Evolutionary conservation across 2,888 invertebrate species (phyloP).

Genomic region (Diarsia rubi): DNA sequence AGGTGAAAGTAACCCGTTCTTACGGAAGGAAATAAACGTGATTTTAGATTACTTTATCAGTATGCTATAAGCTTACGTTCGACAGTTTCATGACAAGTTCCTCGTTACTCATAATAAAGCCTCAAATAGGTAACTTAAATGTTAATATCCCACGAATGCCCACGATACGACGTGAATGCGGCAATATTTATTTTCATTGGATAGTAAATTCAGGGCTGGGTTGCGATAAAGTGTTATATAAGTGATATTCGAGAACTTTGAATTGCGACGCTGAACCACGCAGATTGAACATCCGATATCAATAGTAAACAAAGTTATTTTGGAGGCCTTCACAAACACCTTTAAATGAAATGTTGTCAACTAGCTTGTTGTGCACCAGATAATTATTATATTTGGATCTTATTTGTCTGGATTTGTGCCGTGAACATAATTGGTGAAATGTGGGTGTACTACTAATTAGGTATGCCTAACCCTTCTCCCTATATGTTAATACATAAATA

Average conservation of each 20-base stretch:
- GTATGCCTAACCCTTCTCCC: no score
- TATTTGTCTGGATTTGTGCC: no score
- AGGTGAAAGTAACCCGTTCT: not conserved
- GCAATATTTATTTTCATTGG: constrained; percentile 71
- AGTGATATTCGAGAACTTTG: constrained; percentile 50
- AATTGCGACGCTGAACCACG: constrained; percentile 23
- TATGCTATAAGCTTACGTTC: constrained; percentile 30
- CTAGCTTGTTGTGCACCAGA: no score
- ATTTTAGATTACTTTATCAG: constrained; percentile 52
- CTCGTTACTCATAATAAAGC: constrained; percentile 45
- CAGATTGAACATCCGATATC: constrained; percentile 7
- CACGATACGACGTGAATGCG: constrained; percentile 57
- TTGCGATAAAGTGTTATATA: constrained; percentile 66
- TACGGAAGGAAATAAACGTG: constrained; percentile 11
- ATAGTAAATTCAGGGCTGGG: constrained; percentile 66
- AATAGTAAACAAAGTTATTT: not conserved
- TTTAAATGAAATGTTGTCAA: not conserved
- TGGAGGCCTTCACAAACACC: not conserved
- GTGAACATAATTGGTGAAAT: no score
- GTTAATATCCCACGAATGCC: constrained; percentile 52
- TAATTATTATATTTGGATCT: not conserved
- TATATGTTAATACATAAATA: no score
- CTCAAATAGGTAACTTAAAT: constrained; percentile 57
- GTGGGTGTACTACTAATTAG: no score
- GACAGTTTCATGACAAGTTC: constrained; percentile 46